phyloP scores from a whole-genome alignment of 2,888 invertebrate species.

The Megamerina dolium region DNA sequence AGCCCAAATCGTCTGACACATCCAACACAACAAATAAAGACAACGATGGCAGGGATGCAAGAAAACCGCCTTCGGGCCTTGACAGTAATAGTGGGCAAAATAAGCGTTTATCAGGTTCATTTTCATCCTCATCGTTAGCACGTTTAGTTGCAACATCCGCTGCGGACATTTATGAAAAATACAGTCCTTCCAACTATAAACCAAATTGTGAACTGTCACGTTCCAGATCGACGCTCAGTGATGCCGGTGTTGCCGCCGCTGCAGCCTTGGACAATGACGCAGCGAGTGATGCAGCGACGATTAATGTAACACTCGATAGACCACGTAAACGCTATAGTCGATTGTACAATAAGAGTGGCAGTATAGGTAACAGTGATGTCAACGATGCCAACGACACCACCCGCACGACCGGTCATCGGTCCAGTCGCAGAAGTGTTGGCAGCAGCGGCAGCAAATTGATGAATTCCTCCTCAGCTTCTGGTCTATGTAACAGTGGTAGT shows the following conservation, averaged over 20 bases:
- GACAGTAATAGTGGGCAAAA: conserved; percentile 27
- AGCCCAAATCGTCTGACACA: conserved; percentile 21
- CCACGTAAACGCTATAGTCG: conserved; percentile 39
- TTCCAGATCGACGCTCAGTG: conserved; percentile 49
- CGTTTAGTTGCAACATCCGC: conserved; percentile 56
- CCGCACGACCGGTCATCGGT: conserved; percentile 12
- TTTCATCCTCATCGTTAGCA: conserved; percentile 51
- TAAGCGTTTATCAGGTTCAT: conserved; percentile 42
- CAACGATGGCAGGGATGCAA: conserved; percentile 22
- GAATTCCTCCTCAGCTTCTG: conserved; percentile 15
- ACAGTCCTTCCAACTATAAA: conserved; percentile 69
- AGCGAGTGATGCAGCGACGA: conserved; percentile 17
- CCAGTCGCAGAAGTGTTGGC: conserved; percentile 5
- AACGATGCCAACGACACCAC: conserved; percentile 11
- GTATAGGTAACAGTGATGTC: too few species aligned
- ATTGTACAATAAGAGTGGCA: conserved; percentile 29
- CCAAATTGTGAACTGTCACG: conserved; percentile 54
- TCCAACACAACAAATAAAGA: conserved; percentile 28
- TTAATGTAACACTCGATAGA: conserved; percentile 27
- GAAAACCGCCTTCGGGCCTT: conserved; percentile 24
- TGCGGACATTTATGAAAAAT: conserved; percentile 67
- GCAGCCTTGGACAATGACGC: conserved; percentile 13
- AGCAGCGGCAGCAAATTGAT: conserved; percentile 14
- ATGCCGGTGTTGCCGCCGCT: conserved; percentile 26
- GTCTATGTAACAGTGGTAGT: conserved; percentile 29